These are phyloP conservation scores for Garrulus glandarius DNA, from an alignment of 2,797 vertebrate genomes.

Conservation along the genomic window DNA sequence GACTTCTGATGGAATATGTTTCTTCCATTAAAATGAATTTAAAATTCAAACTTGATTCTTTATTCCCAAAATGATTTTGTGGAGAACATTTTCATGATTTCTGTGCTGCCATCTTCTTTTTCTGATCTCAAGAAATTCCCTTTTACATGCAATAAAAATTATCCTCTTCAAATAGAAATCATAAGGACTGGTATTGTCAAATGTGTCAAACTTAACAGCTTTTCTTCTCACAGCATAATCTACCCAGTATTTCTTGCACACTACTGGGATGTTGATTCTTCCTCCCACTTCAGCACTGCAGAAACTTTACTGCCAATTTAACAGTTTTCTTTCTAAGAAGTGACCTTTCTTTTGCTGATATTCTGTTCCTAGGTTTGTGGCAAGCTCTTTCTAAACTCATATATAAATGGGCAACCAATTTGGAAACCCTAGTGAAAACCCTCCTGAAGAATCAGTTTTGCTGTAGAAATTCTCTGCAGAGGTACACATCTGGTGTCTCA, in stretches of 20 bases:
- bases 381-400: neutral
- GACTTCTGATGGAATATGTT: neutral
- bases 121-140: neutral
- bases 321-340: neutral
- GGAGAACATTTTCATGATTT: neutral
- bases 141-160: neutral
- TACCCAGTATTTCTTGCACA: neutral
- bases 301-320: neutral
- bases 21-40: neutral
- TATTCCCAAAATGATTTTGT: neutral
- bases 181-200: neutral
- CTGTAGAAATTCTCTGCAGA: neutral
- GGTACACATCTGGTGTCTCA: neutral
- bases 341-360: neutral
- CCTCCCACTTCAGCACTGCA: neutral
- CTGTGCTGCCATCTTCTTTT: neutral
- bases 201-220: neutral
- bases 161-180: neutral
- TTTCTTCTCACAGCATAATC: neutral
- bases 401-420: neutral
- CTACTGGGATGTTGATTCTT: neutral
- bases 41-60: neutral
- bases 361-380: neutral
- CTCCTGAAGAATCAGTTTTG: neutral
- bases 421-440: neutral